Base-by-base conservation (phyloP, 2,888 invertebrate species). In the Nomada goodeniana region DNA sequence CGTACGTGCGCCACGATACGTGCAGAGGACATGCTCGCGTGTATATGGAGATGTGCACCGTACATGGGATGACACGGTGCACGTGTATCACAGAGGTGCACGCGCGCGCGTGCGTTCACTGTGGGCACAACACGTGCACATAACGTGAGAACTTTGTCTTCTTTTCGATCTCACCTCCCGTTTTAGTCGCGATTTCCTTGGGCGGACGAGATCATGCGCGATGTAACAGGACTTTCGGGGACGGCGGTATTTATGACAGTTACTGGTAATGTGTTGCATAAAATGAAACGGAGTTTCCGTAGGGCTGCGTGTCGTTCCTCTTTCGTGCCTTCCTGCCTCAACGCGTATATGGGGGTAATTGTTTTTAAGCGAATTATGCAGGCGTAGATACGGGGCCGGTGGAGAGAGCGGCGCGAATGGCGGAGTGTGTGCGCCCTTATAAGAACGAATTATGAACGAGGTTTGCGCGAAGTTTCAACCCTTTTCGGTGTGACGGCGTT, bases 81-180 rank as follows among this genome's bases (percentile, higher is more conserved):
- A 69, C 85, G 71, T 29, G 59, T 57, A 52, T 67, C 47, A 64
- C 73, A 64, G 76, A 57, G 50, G 61, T 61, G 67, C 76, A 15
- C 64, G 76, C 64, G 68, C 72, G 60, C 71, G 65, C 60, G 61
- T 42, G 76, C 71, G 67, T 65, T 29, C 50, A 47, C 59, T 42
- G 47, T 47, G 20, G 68, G 69, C 65, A 23, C 72, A 71, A 87
- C 83, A 82, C 78, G 85, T 83, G 85, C 81, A 78, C 20, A 55
- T 55, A 55, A 83, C 81, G 86, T 84, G 88, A 89, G 87, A 88
- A 87, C 84, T 75, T 76, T 61, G 83, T 81, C 67, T 80, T 83
- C 67, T 83, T 83, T 83, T 82, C 82, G 83, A 83, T 81, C 83
- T 83, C 79, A 59, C 70, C 73, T 76, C 72, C 83, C 83, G 69